Evolutionary conservation across 2,797 vertebrate genomes (phyloP).

Genomic region (Myotis pilosus): DNA sequence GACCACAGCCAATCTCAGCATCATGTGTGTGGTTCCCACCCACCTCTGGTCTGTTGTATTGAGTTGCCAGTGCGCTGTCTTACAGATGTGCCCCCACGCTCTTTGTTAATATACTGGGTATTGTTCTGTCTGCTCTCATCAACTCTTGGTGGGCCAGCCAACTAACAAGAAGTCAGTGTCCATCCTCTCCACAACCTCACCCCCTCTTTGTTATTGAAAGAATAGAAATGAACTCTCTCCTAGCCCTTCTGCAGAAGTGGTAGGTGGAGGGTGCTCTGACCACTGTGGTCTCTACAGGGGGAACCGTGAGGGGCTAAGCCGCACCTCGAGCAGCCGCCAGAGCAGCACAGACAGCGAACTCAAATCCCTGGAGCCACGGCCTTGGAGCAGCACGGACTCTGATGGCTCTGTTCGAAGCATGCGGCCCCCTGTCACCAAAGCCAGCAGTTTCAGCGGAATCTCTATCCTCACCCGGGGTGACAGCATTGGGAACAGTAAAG

Average conservation of each 20-base stretch:
- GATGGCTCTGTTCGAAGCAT: slow-evolving; percentile 94
- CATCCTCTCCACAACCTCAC: neutral
- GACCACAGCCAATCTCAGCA: slow-evolving; percentile 72
- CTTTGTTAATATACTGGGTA: slow-evolving; percentile 63
- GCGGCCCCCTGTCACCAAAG: slow-evolving; percentile 96
- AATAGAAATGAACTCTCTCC: slow-evolving; percentile 66
- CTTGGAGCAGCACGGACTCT: slow-evolving; percentile 99
- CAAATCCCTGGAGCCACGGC: slow-evolving; percentile 96
- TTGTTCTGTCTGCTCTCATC: slow-evolving; percentile 73
- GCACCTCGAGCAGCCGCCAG: slow-evolving; percentile 95
- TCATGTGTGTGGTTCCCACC: slow-evolving; percentile 61
- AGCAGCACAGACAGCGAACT: slow-evolving; percentile 99
- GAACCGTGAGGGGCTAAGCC: slow-evolving; percentile 92
- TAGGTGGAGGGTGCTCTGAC: slow-evolving; percentile 67
- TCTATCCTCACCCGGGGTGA: slow-evolving; percentile 97
- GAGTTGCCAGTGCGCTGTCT: slow-evolving; percentile 62
- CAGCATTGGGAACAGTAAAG: slow-evolving; percentile 94
- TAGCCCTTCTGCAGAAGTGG: slow-evolving; percentile 61
- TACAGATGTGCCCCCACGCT: slow-evolving; percentile 67
- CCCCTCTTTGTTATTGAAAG: slow-evolving; percentile 46
- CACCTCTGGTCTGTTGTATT: slow-evolving; percentile 53
- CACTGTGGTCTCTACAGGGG: slow-evolving; percentile 86
- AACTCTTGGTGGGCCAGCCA: slow-evolving; percentile 67
- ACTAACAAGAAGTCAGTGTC: slow-evolving; percentile 70
- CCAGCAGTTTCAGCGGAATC: slow-evolving; percentile 99